A percentile compares a stretch with the other conserved stretches of the same genome.
These are phyloP conservation scores for Lacerta viridis DNA, from an alignment of 2,797 vertebrate genomes.

Conservation along the genomic window DNA sequence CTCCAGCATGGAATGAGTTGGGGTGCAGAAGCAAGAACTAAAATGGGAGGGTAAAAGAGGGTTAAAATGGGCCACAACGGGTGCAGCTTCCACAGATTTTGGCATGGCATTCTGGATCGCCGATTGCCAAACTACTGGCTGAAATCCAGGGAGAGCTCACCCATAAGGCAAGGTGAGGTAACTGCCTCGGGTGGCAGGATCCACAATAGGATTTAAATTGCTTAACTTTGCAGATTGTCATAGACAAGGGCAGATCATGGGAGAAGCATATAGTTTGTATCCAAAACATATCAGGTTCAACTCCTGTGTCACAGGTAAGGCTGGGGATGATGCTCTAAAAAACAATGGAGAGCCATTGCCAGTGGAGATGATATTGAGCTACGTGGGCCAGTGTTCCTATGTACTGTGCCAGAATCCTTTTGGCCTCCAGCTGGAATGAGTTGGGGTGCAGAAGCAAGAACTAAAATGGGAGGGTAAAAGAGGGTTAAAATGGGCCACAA, in stretches of 20 bases:
- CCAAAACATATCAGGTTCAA: too few relatives aligned
- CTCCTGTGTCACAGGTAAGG: too few relatives aligned
- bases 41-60: background rate
- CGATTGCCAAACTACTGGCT: background rate
- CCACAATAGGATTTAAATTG: background rate
- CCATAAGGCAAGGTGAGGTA: too few relatives aligned
- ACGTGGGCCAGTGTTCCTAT: background rate
- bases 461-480: background rate
- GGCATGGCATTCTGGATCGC: background rate
- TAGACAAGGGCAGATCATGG: background rate
- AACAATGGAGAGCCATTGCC: too few relatives aligned
- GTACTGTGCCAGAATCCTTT: background rate
- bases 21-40: background rate
- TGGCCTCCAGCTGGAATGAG: background rate
- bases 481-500: background rate
- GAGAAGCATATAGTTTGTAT: too few relatives aligned
- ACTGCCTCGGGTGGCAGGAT: too few relatives aligned
- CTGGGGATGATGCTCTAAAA: too few relatives aligned
- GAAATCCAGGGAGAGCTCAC: too few relatives aligned
- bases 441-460: background rate
- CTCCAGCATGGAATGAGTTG: background rate
- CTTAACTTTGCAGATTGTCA: background rate
- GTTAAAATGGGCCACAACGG: background rate
- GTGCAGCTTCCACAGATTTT: background rate
- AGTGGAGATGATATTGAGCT: too few relatives aligned